A percentile compares a stretch with the other conserved stretches of the same genome.
Conservation (phyloP, 2,888 invertebrate genomes). For the Hypercompe scribonia region DNA sequence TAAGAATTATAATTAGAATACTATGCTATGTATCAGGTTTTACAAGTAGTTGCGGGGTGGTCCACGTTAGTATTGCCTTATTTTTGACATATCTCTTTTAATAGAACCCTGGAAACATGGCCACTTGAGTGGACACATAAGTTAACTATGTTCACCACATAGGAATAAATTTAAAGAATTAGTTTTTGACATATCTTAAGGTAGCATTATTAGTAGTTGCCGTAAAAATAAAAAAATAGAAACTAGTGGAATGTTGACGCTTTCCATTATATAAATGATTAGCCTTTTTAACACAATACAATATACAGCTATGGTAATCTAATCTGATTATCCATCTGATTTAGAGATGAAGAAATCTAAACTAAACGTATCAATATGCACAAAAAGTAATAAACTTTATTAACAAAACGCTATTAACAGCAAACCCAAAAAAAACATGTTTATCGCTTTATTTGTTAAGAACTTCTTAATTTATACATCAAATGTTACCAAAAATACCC, state of each 20-base stretch:
- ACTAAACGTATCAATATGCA: neutral
- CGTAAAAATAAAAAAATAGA: no score
- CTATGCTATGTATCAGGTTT: slow-evolving; percentile 10
- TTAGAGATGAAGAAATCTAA: neutral
- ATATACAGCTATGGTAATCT: no score
- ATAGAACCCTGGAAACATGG: neutral
- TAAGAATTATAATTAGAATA: slow-evolving; percentile 13
- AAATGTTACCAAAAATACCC: slow-evolving; percentile 55
- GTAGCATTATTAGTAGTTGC: no score
- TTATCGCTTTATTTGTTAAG: slow-evolving; percentile 15
- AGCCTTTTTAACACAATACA: no score
- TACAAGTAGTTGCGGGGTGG: slow-evolving; percentile 8
- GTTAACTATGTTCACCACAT: no score
- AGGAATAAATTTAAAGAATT: no score
- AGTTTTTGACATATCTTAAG: no score
- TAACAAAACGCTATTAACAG: neutral
- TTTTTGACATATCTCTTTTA: neutral
- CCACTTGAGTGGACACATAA: no score
- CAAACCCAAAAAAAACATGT: neutral
- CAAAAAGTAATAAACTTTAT: neutral
- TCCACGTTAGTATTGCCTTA: neutral
- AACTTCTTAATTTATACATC: slow-evolving; percentile 40
- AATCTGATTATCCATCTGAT: neutral
- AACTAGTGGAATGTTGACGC: no score
- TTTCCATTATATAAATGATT: no score